phyloP scores from a whole-genome alignment of 1,140 invertebrate genomes.

The Ostrea denselamellosa region DNA sequence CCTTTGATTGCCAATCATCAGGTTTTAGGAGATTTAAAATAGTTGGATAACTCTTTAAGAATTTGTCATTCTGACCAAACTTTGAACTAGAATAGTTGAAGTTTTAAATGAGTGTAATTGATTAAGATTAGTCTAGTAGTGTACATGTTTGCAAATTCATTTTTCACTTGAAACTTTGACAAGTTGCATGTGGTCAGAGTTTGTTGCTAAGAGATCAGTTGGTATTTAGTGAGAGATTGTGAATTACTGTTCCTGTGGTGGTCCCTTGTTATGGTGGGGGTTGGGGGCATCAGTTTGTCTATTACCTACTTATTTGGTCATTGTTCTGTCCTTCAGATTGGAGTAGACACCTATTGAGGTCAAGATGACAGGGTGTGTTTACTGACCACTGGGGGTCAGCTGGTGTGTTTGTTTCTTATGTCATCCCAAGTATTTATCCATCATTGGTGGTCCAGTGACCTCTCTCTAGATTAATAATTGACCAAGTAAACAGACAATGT shows the following conservation, averaged over 20 bases:
- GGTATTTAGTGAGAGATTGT: not conserved
- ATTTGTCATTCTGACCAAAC: conserved; percentile 26
- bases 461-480: not conserved
- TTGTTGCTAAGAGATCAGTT: not conserved
- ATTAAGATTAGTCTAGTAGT: not conserved
- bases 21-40: not conserved
- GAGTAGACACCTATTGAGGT: not conserved
- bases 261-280: not conserved
- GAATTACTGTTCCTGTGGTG: not conserved
- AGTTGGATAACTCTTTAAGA: not conserved
- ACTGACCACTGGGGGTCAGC: not conserved
- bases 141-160: not conserved
- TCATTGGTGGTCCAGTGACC: conserved; percentile 4
- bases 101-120: not conserved
- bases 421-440: conserved; percentile 18
- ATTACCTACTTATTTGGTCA: not conserved
- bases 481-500: not conserved
- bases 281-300: not conserved
- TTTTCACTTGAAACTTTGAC: not conserved
- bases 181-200: not conserved
- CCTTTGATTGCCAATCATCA: not conserved
- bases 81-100: not conserved
- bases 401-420: conserved; percentile 8
- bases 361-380: not conserved
- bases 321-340: not conserved